phyloP scores from a whole-genome alignment of 2,888 invertebrate species.

The Drosophila multiciliata region DNA sequence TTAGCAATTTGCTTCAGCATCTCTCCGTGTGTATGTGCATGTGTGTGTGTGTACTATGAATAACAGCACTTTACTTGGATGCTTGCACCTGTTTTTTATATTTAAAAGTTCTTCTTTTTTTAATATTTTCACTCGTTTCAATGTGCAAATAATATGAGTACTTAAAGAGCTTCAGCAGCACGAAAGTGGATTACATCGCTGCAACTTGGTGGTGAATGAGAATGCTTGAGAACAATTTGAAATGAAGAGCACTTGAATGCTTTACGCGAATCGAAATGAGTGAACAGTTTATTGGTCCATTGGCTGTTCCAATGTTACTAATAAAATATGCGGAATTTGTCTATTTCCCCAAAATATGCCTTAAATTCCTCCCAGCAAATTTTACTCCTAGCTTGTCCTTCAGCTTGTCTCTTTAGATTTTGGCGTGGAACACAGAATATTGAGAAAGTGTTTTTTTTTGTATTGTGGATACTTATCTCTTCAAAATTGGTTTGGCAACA shows the following conservation, averaged over 20 bases:
- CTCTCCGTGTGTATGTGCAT: slow-evolving; percentile 16
- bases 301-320: neutral
- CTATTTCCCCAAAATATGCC: neutral
- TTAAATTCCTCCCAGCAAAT: neutral
- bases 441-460: neutral
- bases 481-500: neutral
- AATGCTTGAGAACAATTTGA: slow-evolving; percentile 26
- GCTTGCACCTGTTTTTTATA: slow-evolving; percentile 42
- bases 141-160: slow-evolving; percentile 72
- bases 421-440: neutral
- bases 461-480: neutral
- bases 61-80: slow-evolving; percentile 75
- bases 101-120: slow-evolving; percentile 27
- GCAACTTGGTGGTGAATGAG: slow-evolving; percentile 11
- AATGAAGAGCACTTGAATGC: neutral
- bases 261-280: neutral
- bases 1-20: slow-evolving; percentile 64
- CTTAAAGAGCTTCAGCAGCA: slow-evolving; percentile 57
- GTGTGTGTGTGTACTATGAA: slow-evolving; percentile 62
- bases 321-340: neutral
- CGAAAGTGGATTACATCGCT: slow-evolving; percentile 17
- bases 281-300: neutral
- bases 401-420: neutral
- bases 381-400: neutral
- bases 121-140: slow-evolving; percentile 29